phyloP scores from a whole-genome alignment of 37 sponge, comb jelly and placozoan genomes.

The Chondrosia reniformis region DNA sequence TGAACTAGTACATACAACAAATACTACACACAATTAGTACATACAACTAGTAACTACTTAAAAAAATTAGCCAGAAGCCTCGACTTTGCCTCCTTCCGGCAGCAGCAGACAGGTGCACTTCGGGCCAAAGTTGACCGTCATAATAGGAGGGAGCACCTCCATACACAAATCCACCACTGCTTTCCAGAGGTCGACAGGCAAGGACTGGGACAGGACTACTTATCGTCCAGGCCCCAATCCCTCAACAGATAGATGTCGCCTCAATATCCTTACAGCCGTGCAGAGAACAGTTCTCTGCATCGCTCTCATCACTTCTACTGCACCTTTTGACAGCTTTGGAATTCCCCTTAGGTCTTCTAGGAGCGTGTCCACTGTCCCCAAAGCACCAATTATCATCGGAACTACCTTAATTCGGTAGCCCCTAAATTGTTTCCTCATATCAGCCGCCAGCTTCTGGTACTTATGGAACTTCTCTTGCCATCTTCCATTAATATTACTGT shows the following conservation, averaged over 20 bases:
- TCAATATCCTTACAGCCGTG: background rate
- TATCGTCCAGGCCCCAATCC: too few relatives aligned
- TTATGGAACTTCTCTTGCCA: background rate
- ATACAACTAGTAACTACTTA: too few relatives aligned
- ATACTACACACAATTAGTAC: too few relatives aligned
- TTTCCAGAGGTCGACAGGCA: too few relatives aligned
- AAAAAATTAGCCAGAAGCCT: too few relatives aligned
- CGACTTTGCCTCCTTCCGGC: too few relatives aligned
- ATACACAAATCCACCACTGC: too few relatives aligned
- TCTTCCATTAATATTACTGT: background rate
- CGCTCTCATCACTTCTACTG: background rate
- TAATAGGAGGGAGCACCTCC: too few relatives aligned
- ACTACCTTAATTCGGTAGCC: background rate
- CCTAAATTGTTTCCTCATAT: background rate
- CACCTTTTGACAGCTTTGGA: background rate
- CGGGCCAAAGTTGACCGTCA: too few relatives aligned
- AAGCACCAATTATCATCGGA: background rate
- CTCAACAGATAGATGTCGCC: background rate
- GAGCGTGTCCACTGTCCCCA: background rate
- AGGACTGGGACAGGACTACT: too few relatives aligned
- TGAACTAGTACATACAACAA: too few relatives aligned
- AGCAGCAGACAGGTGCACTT: too few relatives aligned
- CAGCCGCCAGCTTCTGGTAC: conserved; percentile 11
- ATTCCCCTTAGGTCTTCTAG: background rate
- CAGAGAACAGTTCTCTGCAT: background rate